Percentiles rank a stretch among this genome's conserved stretches.
These are phyloP conservation scores for Rhogogaster chlorosoma DNA, from an alignment of 2,888 invertebrate genomes.

Conservation along the genomic window DNA sequence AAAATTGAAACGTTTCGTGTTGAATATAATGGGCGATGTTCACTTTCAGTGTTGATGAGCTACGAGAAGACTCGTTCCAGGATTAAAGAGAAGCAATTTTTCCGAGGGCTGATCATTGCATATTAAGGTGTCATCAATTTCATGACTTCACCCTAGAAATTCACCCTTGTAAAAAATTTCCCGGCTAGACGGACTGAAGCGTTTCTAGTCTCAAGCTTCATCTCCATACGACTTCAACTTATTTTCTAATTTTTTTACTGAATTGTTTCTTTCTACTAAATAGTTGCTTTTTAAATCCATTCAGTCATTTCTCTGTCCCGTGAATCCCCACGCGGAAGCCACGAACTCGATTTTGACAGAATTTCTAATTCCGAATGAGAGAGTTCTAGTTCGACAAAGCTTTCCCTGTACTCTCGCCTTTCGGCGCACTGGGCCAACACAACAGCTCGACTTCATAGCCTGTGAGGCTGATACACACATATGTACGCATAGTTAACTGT, in stretches of 20 bases:
- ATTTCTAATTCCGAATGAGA: slow-evolving; percentile 12
- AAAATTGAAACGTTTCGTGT: not conserved
- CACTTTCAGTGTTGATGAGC: not conserved
- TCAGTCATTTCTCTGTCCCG: not conserved
- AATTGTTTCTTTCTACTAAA: not conserved
- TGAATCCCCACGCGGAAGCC: not conserved
- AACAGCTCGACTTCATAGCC: not conserved
- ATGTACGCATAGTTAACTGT: not conserved
- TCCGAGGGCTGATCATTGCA: not conserved
- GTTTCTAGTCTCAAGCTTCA: not conserved
- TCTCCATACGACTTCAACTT: not conserved
- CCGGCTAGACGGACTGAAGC: not conserved
- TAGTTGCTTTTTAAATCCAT: not conserved
- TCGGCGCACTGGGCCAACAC: not conserved
- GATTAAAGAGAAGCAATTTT: not conserved
- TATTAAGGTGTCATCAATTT: not conserved
- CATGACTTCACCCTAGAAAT: not conserved
- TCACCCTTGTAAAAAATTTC: not conserved
- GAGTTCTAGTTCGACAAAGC: not conserved
- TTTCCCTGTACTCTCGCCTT: slow-evolving; percentile 11
- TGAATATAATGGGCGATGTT: not conserved
- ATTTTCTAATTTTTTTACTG: too few relatives aligned
- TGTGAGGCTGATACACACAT: not conserved
- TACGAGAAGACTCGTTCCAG: not conserved
- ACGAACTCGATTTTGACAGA: not conserved